Conservation (phyloP, 2,797 vertebrate species). For the Phoxinus dragarum region DNA sequence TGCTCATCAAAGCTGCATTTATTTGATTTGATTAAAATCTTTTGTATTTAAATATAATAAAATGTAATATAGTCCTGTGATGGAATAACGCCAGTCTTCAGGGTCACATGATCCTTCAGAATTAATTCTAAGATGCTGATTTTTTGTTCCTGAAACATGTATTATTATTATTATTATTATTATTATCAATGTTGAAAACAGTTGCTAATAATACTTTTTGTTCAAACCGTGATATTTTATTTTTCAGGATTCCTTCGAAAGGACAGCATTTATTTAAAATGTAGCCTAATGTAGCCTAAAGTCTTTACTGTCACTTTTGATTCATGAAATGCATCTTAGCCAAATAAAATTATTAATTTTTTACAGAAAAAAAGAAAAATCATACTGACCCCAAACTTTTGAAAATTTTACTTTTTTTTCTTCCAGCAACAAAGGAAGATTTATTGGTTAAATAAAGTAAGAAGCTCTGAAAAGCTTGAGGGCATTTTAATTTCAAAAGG, state of each 20-base stretch:
- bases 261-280: too few species aligned
- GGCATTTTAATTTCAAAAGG: conserved; percentile 31
- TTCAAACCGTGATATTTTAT: too few species aligned
- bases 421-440: conserved; percentile 4
- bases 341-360: not conserved
- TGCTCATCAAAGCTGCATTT: conserved; percentile 36
- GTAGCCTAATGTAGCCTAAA: not conserved
- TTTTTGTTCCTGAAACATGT: not conserved
- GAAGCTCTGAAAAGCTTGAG: conserved; percentile 63
- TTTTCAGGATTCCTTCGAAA: too few species aligned
- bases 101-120: not conserved
- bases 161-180: too few species aligned
- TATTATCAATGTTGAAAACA: not conserved
- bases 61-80: not conserved
- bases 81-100: not conserved
- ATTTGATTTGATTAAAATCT: not conserved
- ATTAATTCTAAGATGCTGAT: not conserved
- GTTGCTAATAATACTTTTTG: too few species aligned
- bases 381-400: not conserved
- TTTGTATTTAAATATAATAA: not conserved
- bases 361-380: not conserved
- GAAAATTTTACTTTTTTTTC: conserved; percentile 31
- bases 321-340: not conserved
- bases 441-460: conserved; percentile 20
- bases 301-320: not conserved